Percentiles rank a stretch among this genome's conserved stretches.
These are phyloP conservation scores for Knipowitschia caucasica DNA, from an alignment of 2,797 vertebrate genomes.

Conservation along the genomic window DNA sequence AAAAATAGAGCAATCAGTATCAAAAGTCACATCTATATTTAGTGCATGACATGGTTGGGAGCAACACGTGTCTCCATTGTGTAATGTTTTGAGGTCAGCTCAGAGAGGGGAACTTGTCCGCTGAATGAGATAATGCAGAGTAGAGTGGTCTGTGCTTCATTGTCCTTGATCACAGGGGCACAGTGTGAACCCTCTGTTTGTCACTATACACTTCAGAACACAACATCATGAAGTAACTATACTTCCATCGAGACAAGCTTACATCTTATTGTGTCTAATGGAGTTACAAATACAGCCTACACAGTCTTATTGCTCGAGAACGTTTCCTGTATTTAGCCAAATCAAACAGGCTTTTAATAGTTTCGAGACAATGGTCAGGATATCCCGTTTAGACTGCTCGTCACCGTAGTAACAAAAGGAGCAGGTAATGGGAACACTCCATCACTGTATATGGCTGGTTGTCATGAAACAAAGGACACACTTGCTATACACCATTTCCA, in stretches of 20 bases:
- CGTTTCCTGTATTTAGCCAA: constrained; percentile 60
- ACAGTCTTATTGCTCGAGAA: constrained; percentile 58
- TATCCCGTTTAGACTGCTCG: constrained; percentile 75
- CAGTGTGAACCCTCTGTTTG: constrained; percentile 52
- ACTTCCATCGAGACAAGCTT: constrained; percentile 24
- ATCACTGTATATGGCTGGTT: constrained; percentile 14
- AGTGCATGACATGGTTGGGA: background rate
- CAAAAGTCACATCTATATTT: background rate
- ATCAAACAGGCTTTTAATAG: constrained; percentile 69
- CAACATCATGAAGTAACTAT: background rate
- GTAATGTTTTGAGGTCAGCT: constrained; percentile 48
- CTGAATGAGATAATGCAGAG: constrained; percentile 62
- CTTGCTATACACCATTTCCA: too few species aligned
- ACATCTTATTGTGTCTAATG: constrained; percentile 10
- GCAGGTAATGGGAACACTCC: constrained; percentile 37
- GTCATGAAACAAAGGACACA: background rate
- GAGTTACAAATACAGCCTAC: constrained; percentile 56
- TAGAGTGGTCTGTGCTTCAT: constrained; percentile 72
- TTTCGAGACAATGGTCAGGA: constrained; percentile 74
- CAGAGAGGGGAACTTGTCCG: constrained; percentile 41
- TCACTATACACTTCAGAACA: constrained; percentile 1
- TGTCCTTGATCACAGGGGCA: constrained; percentile 70
- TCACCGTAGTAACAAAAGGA: constrained; percentile 61
- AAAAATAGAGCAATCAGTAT: background rate
- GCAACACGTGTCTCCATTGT: constrained; percentile 25